Evolutionary conservation across 2,113 vertebrate species (phyloP).

Genomic region (Nannospalax galili): DNA sequence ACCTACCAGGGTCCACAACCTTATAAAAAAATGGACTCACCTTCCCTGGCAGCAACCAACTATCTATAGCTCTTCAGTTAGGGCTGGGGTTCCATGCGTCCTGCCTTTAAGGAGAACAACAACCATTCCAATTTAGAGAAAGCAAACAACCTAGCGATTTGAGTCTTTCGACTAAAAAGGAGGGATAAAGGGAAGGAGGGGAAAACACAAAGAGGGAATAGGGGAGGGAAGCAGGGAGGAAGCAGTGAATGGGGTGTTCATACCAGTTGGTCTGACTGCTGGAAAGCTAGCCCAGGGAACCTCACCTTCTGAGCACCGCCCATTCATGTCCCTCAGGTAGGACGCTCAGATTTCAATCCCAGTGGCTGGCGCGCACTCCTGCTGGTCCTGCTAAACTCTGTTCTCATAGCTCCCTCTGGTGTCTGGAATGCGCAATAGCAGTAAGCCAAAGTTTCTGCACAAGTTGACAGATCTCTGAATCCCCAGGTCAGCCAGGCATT

Average conservation of each 20-base stretch:
- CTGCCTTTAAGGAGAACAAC: background rate
- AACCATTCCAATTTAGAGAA: background rate
- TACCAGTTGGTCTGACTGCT: background rate
- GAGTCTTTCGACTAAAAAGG: background rate
- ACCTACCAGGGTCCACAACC: no score
- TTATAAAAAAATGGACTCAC: no score
- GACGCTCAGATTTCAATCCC: no score
- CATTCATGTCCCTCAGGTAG: no score
- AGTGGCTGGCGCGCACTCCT: no score
- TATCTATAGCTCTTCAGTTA: no score
- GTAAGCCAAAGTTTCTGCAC: background rate
- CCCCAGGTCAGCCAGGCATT: fast-evolving
- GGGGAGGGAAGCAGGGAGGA: fast-evolving
- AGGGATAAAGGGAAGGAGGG: background rate
- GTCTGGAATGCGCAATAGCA: background rate
- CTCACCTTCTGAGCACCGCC: background rate
- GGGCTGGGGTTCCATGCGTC: no score
- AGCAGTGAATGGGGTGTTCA: background rate
- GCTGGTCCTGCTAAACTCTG: background rate
- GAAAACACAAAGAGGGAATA: background rate
- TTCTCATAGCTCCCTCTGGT: slow-evolving; percentile 64
- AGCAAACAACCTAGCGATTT: background rate
- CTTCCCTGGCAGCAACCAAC: no score
- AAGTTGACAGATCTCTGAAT: background rate
- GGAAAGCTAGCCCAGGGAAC: no score